phyloP scores from a whole-genome alignment of 2,888 invertebrate species.

The Drosophila meridionalis region DNA sequence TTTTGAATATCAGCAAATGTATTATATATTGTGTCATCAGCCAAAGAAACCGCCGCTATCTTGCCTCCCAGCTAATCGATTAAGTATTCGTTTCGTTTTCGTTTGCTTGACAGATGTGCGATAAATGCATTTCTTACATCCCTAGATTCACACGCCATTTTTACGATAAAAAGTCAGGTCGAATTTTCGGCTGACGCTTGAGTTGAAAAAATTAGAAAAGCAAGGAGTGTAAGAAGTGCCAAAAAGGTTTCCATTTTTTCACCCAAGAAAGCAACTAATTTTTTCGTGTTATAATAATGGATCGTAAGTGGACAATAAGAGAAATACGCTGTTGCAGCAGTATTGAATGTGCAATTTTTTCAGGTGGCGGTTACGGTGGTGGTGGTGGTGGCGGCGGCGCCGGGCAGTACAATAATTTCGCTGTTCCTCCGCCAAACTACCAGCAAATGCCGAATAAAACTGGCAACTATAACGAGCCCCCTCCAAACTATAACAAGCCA shows the following conservation, averaged over 20 bases:
- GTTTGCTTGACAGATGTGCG: slow-evolving; percentile 22
- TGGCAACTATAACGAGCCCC: slow-evolving; percentile 83
- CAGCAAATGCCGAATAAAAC: slow-evolving; percentile 82
- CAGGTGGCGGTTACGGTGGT: slow-evolving; percentile 73
- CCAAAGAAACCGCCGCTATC: neutral
- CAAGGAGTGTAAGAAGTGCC: neutral
- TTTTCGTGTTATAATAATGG: slow-evolving; percentile 57
- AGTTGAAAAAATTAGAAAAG: slow-evolving; percentile 2
- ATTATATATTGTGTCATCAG: neutral
- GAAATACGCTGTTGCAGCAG: neutral
- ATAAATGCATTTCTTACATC: slow-evolving; percentile 31
- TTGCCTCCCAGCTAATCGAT: neutral
- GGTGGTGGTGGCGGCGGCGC: slow-evolving; percentile 66
- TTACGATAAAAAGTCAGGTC: slow-evolving; percentile 49
- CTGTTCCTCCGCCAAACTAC: slow-evolving; percentile 84
- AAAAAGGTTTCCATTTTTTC: slow-evolving; percentile 5
- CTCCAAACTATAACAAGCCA: slow-evolving; percentile 82
- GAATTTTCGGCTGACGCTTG: slow-evolving; percentile 52
- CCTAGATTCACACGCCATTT: slow-evolving; percentile 66
- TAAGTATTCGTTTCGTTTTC: neutral
- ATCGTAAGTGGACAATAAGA: slow-evolving; percentile 70
- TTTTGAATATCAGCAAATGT: neutral
- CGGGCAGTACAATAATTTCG: slow-evolving; percentile 83
- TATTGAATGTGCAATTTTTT: slow-evolving; percentile 14
- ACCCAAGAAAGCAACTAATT: slow-evolving; percentile 14